Percentiles rank a stretch among this genome's conserved stretches.
These are phyloP conservation scores for Chamaea fasciata DNA, from an alignment of 2,113 vertebrate species.

Conservation along the genomic window DNA sequence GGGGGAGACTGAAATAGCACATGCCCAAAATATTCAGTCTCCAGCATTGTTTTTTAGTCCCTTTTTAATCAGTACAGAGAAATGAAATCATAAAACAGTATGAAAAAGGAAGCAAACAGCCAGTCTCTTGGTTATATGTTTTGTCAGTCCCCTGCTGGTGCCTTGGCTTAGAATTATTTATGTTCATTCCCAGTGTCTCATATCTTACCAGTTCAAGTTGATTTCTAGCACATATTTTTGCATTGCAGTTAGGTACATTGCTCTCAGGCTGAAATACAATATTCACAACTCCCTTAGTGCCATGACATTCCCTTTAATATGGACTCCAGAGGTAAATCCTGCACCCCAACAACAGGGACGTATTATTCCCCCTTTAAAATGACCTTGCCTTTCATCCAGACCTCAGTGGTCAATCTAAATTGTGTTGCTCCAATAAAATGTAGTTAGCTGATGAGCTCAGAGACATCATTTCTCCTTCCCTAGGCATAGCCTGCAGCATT, in stretches of 20 bases:
- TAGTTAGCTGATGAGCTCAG: neutral
- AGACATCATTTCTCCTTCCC: neutral
- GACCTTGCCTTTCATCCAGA: neutral
- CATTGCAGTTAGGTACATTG: neutral
- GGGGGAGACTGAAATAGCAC: neutral
- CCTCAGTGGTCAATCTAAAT: conserved; percentile 15
- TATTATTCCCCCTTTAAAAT: neutral
- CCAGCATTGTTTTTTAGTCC: conserved; percentile 1
- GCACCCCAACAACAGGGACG: fast-evolving
- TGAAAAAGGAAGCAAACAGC: conserved; percentile 39
- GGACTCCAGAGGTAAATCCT: neutral
- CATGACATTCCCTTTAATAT: neutral
- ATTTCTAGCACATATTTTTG: conserved; percentile 36
- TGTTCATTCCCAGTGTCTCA: conserved; percentile 34
- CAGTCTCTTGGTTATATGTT: conserved; percentile 33
- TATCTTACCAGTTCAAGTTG: conserved; percentile 12
- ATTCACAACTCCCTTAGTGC: conserved; percentile 2
- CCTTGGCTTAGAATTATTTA: conserved; percentile 52
- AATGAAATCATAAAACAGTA: conserved; percentile 48
- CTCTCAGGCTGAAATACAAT: neutral
- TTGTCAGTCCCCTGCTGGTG: conserved; percentile 51
- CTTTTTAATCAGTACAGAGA: conserved; percentile 55
- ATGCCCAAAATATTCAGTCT: neutral
- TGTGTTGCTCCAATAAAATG: neutral
- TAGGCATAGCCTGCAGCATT: neutral